Evolutionary conservation across 2,888 invertebrate genomes (phyloP).

Genomic region (Cosmia pyralina): DNA sequence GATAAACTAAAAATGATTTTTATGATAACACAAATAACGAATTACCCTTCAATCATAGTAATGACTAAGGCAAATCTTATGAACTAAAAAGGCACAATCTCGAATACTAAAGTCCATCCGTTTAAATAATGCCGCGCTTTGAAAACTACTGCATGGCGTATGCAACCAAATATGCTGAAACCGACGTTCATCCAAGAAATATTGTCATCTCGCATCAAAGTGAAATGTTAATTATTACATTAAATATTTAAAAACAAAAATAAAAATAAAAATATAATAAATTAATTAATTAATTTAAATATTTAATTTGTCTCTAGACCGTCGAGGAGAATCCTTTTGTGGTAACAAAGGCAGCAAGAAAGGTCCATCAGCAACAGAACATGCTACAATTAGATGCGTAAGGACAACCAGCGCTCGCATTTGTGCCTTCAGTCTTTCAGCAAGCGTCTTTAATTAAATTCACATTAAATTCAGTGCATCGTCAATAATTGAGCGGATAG

Average conservation of each 20-base stretch:
- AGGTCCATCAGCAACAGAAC: not conserved
- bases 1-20: slow-evolving; percentile 18
- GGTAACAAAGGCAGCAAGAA: not conserved
- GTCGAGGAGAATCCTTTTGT: not conserved
- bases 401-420: not conserved
- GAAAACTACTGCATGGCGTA: not conserved
- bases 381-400: not conserved
- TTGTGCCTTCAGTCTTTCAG: not conserved
- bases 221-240: not conserved
- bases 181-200: not conserved
- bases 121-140: not conserved
- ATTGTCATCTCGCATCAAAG: not conserved
- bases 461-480: not conserved
- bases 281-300: too few species aligned
- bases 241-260: too few species aligned
- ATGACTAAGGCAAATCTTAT: slow-evolving; percentile 49
- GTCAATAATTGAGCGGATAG: slow-evolving; percentile 18
- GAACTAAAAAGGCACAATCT: slow-evolving; percentile 42
- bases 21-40: slow-evolving; percentile 6
- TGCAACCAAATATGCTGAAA: not conserved
- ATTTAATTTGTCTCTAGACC: too few species aligned
- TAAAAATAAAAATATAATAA: too few species aligned
- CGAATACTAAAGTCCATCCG: not conserved
- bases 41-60: slow-evolving; percentile 38
- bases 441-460: not conserved